These are phyloP conservation scores for Ophion costatus DNA, from an alignment of 2,888 invertebrate genomes.

Conservation along the genomic window DNA sequence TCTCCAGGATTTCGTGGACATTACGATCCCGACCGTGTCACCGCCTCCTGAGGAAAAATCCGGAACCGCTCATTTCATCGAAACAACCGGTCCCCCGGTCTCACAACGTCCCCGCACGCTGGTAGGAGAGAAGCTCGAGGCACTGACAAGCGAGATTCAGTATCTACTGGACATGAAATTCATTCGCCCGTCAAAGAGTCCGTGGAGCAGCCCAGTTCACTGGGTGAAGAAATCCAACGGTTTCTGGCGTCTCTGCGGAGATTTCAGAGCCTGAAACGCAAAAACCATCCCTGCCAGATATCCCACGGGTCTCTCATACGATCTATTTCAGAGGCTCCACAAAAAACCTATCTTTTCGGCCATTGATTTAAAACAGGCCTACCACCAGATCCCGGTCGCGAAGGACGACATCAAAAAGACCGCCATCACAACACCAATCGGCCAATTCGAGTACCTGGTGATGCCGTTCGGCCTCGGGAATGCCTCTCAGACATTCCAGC, in stretches of 20 bases:
- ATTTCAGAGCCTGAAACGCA: background rate
- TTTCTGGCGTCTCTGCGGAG: background rate
- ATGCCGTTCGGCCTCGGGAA: slow-evolving; percentile 2
- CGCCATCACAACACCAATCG: background rate
- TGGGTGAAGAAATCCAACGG: background rate
- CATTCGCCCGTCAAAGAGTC: background rate
- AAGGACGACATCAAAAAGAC: background rate
- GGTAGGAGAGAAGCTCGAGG: background rate
- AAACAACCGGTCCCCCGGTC: slow-evolving; percentile 3
- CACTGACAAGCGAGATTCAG: background rate
- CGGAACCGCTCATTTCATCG: background rate
- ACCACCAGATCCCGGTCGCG: background rate
- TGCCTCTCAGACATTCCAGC: slow-evolving; percentile 1
- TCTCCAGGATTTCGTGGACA: too few relatives aligned
- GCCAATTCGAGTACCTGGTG: background rate
- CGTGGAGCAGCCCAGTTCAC: background rate
- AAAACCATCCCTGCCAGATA: background rate
- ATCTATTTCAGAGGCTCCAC: background rate
- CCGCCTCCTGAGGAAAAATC: too few relatives aligned
- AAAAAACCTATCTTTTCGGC: background rate
- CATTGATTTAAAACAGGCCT: background rate
- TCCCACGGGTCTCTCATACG: background rate
- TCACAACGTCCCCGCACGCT: background rate
- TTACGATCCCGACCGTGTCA: too few relatives aligned
- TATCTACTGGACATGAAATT: background rate